A percentile compares a stretch with the other conserved stretches of the same genome.
Evolutionary conservation across 2,888 invertebrate genomes (phyloP).

Genomic region (Aleiodes alternator): DNA sequence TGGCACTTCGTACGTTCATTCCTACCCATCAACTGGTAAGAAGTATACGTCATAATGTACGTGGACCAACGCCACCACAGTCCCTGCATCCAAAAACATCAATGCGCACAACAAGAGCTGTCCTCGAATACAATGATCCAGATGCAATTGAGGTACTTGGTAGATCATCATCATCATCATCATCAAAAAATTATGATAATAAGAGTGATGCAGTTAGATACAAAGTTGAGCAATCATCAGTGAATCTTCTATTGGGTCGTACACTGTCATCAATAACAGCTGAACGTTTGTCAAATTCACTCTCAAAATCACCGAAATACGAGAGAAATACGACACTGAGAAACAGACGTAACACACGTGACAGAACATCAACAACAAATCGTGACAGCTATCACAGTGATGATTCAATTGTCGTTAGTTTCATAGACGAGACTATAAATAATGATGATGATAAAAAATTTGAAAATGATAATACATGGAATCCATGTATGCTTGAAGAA

Average conservation of each 20-base stretch:
- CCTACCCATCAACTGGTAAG: constrained; percentile 45
- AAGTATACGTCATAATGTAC: constrained; percentile 31
- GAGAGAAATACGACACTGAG: constrained; percentile 47
- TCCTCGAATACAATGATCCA: constrained; percentile 41
- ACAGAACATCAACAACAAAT: neutral
- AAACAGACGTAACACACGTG: constrained; percentile 52
- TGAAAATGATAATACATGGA: constrained; percentile 56
- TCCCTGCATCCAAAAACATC: constrained; percentile 39
- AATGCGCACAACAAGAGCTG: constrained; percentile 38
- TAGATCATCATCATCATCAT: constrained; percentile 9
- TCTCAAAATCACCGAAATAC: constrained; percentile 50
- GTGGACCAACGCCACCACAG: constrained; percentile 44
- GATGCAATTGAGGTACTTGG: constrained; percentile 35
- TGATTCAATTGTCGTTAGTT: constrained; percentile 43
- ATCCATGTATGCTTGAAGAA: constrained; percentile 64
- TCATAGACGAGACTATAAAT: constrained; percentile 49
- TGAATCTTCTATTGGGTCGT: constrained; percentile 50
- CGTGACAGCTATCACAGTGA: constrained; percentile 32
- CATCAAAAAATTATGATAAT: neutral
- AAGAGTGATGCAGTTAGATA: constrained; percentile 35
- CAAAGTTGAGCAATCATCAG: constrained; percentile 49
- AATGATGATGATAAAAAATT: neutral
- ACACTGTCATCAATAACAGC: constrained; percentile 41
- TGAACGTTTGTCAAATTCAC: constrained; percentile 47
- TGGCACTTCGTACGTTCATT: constrained; percentile 49